Percentiles rank a stretch among this genome's conserved stretches.
phyloP scores from a whole-genome alignment of 2,113 vertebrate species.

The Tympanuchus pallidicinctus region DNA sequence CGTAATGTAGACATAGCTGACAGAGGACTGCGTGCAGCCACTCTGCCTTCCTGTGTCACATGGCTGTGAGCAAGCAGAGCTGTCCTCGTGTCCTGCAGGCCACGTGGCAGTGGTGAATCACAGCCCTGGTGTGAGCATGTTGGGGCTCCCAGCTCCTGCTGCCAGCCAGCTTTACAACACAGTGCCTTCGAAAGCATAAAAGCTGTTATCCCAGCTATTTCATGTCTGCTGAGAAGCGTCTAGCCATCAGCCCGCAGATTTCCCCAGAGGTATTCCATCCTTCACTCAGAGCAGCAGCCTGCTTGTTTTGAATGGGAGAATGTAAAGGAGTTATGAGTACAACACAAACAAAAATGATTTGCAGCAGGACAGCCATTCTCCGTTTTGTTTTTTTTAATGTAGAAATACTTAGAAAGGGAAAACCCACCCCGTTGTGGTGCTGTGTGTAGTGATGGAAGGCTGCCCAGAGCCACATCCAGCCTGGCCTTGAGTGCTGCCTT shows the following conservation, averaged over 20 bases:
- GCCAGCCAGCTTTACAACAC: not conserved
- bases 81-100: not conserved
- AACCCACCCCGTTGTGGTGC: not conserved
- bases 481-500: not conserved
- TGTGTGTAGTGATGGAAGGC: not conserved
- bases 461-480: too few relatives aligned
- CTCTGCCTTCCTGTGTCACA: not conserved
- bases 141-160: not conserved
- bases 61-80: rapidly evolving
- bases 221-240: not conserved
- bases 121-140: not conserved
- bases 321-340: not conserved
- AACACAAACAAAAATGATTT: not conserved
- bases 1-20: not conserved
- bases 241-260: not conserved
- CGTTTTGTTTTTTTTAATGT: not conserved
- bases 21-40: not conserved
- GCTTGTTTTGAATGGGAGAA: not conserved
- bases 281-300: not conserved
- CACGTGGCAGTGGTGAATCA: not conserved
- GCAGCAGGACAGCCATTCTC: not conserved
- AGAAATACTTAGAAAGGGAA: not conserved
- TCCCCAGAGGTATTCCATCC: not conserved
- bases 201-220: not conserved
- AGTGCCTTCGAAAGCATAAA: not conserved